Percentiles rank a stretch among this genome's conserved stretches.
These are phyloP conservation scores for Rhynchomys soricoides DNA, from an alignment of 2,113 vertebrate species.

Conservation along the genomic window DNA sequence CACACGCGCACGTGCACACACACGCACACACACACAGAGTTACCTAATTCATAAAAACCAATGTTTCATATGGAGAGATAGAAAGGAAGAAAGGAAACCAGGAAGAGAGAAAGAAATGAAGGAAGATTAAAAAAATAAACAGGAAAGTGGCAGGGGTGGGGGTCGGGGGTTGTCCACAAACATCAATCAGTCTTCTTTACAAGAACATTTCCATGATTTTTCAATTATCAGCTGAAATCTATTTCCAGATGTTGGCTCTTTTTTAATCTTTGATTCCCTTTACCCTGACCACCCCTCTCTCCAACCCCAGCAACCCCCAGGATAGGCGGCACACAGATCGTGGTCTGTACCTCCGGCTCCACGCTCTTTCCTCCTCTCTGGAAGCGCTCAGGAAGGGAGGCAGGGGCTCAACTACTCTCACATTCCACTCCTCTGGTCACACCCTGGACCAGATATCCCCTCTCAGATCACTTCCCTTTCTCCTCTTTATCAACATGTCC, in stretches of 20 bases:
- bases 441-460: too few relatives aligned
- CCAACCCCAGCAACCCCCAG: background rate
- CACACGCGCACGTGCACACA: too few relatives aligned
- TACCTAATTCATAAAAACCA: background rate
- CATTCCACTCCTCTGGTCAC: background rate
- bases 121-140: background rate
- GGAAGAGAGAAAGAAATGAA: background rate
- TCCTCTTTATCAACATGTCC: conserved; percentile 79
- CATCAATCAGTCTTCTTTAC: background rate
- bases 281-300: background rate
- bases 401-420: background rate
- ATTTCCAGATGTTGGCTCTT: conserved; percentile 10
- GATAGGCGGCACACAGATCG: background rate
- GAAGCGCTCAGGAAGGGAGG: too few relatives aligned
- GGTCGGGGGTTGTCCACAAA: background rate
- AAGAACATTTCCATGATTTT: background rate
- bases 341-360: background rate
- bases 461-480: background rate
- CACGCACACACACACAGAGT: background rate
- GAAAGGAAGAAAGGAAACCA: too few relatives aligned
- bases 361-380: background rate
- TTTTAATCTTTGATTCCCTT: background rate
- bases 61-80: background rate
- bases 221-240: background rate
- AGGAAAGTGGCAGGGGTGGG: rapidly evolving